These are phyloP conservation scores for Hesperophylax magnus DNA, from an alignment of 1,140 invertebrate species.

Conservation along the genomic window DNA sequence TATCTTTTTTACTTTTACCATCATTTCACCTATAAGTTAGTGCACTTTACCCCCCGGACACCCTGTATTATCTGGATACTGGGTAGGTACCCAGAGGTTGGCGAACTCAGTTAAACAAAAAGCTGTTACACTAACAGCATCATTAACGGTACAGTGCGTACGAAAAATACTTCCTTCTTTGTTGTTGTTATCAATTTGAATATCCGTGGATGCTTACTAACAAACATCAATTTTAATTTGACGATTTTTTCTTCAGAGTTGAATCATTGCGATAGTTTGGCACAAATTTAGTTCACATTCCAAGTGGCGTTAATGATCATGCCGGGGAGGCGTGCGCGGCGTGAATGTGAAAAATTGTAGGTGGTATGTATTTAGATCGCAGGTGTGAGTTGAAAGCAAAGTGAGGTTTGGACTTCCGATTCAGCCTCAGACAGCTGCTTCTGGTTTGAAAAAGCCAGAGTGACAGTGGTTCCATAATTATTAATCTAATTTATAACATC, in stretches of 20 bases:
- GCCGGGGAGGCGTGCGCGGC: not conserved
- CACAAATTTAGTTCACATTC: not conserved
- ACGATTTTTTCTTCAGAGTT: not conserved
- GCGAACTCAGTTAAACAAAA: slow-evolving; percentile 6
- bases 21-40: too few relatives aligned
- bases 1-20: too few relatives aligned
- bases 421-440: not conserved
- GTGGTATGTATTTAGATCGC: not conserved
- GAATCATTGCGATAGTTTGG: not conserved
- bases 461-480: too few relatives aligned
- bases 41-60: not conserved
- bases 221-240: not conserved
- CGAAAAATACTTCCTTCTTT: not conserved
- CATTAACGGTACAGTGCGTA: not conserved
- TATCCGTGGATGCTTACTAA: not conserved
- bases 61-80: not conserved
- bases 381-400: slow-evolving; percentile 9
- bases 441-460: too few relatives aligned
- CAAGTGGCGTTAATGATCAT: not conserved
- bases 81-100: not conserved
- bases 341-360: not conserved
- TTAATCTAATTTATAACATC: too few relatives aligned
- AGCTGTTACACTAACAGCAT: not conserved
- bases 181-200: slow-evolving; percentile 18
- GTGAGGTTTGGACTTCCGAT: not conserved